Evolutionary conservation across 2,113 vertebrate genomes (phyloP).

Genomic region (Pycnonotus jocosus): DNA sequence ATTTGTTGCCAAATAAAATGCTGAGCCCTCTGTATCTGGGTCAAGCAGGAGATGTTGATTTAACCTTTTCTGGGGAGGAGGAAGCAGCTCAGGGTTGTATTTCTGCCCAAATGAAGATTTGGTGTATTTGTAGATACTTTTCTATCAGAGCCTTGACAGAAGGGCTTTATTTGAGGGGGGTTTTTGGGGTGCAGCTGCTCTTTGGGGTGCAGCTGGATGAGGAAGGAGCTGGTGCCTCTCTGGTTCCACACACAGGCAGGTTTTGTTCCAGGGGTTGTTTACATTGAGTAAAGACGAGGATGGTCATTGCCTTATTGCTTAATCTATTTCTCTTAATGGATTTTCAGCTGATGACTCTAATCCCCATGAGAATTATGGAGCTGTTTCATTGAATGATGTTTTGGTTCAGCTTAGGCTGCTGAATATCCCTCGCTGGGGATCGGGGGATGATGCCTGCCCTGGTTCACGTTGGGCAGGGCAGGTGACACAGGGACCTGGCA

Average conservation of each 20-base stretch:
- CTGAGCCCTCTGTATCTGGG: background rate
- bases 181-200: background rate
- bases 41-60: background rate
- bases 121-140: background rate
- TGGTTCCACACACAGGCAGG: background rate
- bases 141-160: background rate
- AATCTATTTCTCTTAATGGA: constrained; percentile 52
- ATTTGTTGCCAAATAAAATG: background rate
- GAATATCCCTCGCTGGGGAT: background rate
- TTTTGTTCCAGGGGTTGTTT: background rate
- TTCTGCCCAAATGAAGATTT: background rate
- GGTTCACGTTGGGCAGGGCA: background rate
- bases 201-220: background rate
- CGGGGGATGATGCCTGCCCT: background rate
- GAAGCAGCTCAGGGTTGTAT: background rate
- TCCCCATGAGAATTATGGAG: constrained; percentile 49
- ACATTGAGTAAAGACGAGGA: background rate
- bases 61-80: background rate
- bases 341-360: constrained; percentile 52
- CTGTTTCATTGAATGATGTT: constrained; percentile 26
- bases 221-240: background rate
- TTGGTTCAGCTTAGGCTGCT: constrained; percentile 3
- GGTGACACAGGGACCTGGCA: background rate
- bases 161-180: background rate
- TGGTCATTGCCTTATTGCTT: constrained; percentile 36